Percentiles rank a stretch among this genome's conserved stretches.
phyloP scores from a whole-genome alignment of 1,140 invertebrate species.

The Halictus rubicundus region DNA sequence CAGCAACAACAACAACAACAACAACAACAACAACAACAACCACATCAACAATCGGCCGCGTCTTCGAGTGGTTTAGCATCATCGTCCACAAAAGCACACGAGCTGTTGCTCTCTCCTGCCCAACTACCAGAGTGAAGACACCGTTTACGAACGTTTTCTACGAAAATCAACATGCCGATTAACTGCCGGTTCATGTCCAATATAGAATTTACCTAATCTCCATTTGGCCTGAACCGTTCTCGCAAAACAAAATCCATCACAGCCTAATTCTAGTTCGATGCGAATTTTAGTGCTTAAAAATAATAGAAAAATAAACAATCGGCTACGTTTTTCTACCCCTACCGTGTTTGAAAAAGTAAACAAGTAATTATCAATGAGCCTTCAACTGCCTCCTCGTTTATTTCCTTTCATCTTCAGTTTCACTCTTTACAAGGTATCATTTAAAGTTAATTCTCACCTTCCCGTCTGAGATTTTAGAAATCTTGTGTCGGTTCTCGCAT shows the following conservation, averaged over 20 bases:
- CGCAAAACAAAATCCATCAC: slow-evolving; percentile 44
- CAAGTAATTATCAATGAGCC: slow-evolving; percentile 39
- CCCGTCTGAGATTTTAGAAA: not conserved
- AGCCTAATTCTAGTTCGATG: slow-evolving; percentile 67
- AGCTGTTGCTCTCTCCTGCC: slow-evolving; percentile 74
- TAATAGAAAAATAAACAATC: slow-evolving; percentile 72
- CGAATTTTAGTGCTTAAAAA: slow-evolving; percentile 70
- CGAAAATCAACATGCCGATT: slow-evolving; percentile 67
- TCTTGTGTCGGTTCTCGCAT: slow-evolving; percentile 6
- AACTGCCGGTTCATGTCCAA: slow-evolving; percentile 72
- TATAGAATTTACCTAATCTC: slow-evolving; percentile 49
- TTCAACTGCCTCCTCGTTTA: slow-evolving; percentile 53
- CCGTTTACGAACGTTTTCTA: slow-evolving; percentile 67
- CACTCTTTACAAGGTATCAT: slow-evolving; percentile 49
- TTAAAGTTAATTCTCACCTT: slow-evolving; percentile 5
- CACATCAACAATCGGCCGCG: slow-evolving; percentile 29
- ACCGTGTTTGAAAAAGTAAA: slow-evolving; percentile 57
- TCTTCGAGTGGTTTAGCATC: slow-evolving; percentile 58
- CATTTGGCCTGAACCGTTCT: slow-evolving; percentile 55
- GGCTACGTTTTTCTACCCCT: slow-evolving; percentile 70
- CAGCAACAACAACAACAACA: slow-evolving; percentile 37
- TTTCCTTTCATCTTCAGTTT: slow-evolving; percentile 46
- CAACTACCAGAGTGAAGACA: slow-evolving; percentile 72
- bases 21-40: slow-evolving; percentile 33
- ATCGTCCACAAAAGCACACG: slow-evolving; percentile 67